Percentiles rank a stretch among this genome's conserved stretches.
These are phyloP conservation scores for Azorinus chamasolen DNA, from an alignment of 2,888 invertebrate species.

Conservation along the genomic window DNA sequence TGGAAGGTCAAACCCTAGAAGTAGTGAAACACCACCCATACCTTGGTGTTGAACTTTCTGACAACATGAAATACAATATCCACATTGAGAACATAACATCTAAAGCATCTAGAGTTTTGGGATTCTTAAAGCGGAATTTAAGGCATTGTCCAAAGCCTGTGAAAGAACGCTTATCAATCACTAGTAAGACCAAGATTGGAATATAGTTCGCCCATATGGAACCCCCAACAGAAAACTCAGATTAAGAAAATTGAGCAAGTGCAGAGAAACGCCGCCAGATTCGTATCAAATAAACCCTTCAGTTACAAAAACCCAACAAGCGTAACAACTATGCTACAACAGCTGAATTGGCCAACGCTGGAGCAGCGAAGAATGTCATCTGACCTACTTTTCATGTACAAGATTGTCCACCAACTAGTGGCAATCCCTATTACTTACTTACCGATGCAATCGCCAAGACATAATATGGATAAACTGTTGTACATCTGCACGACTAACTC, in stretches of 20 bases:
- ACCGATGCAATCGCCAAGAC: background rate
- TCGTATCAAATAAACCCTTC: slow-evolving; percentile 10
- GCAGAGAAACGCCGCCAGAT: slow-evolving; percentile 1
- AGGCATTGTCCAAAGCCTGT: slow-evolving; percentile 1
- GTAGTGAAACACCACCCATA: slow-evolving; percentile 4
- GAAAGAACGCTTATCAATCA: slow-evolving; percentile 1
- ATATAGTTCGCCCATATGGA: background rate
- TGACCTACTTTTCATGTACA: slow-evolving; percentile 1
- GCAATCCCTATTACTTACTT: background rate
- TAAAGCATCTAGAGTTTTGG: background rate
- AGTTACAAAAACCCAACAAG: slow-evolving; percentile 3
- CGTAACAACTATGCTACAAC: background rate
- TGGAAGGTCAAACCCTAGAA: background rate
- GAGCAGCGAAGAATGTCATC: too few relatives aligned
- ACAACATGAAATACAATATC: slow-evolving; percentile 13
- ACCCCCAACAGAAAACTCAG: slow-evolving; percentile 8
- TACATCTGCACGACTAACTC: too few relatives aligned
- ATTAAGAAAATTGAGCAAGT: slow-evolving; percentile 7
- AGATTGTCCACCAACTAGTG: background rate
- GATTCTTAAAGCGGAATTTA: slow-evolving; percentile 4
- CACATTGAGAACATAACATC: slow-evolving; percentile 1
- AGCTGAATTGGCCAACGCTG: background rate
- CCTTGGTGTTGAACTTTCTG: background rate
- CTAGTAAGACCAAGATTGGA: background rate
- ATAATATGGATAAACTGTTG: too few relatives aligned